A percentile compares a stretch with the other conserved stretches of the same genome.
Conservation (phyloP, 2,888 invertebrate species). For the Aelia acuminata region DNA sequence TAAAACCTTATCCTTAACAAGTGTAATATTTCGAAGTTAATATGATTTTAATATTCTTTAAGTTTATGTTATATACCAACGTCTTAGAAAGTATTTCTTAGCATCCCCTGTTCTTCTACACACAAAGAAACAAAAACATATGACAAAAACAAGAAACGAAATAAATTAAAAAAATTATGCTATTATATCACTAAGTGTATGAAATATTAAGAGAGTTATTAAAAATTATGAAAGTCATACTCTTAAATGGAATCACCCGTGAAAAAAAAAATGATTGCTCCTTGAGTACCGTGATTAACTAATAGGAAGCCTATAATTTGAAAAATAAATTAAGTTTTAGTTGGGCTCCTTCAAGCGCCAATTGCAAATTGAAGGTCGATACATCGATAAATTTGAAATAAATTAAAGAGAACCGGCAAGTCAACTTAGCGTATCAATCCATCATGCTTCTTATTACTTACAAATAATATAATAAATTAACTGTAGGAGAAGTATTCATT, state of each 20-base stretch:
- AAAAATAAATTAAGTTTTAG: not conserved
- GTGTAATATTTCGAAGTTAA: too few species aligned
- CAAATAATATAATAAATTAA: not conserved
- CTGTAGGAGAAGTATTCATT: not conserved
- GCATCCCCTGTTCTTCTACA: too few species aligned
- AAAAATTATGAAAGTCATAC: constrained; percentile 12
- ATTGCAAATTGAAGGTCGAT: not conserved
- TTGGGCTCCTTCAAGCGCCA: not conserved
- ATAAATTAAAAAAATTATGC: not conserved
- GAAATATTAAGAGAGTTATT: not conserved
- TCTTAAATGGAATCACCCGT: not conserved
- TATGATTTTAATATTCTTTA: too few species aligned
- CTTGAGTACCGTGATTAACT: not conserved
- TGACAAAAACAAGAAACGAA: not conserved
- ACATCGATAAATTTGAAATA: not conserved
- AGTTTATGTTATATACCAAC: too few species aligned
- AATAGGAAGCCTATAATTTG: not conserved
- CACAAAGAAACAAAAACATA: too few species aligned
- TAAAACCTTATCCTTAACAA: too few species aligned
- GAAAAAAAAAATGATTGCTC: not conserved
- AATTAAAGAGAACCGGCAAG: not conserved
- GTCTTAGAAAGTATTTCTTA: too few species aligned
- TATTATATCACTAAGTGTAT: too few species aligned
- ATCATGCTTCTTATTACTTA: not conserved
- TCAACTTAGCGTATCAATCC: not conserved